phyloP scores from a whole-genome alignment of 2,888 invertebrate species.

The Temnothorax unifasciatus region DNA sequence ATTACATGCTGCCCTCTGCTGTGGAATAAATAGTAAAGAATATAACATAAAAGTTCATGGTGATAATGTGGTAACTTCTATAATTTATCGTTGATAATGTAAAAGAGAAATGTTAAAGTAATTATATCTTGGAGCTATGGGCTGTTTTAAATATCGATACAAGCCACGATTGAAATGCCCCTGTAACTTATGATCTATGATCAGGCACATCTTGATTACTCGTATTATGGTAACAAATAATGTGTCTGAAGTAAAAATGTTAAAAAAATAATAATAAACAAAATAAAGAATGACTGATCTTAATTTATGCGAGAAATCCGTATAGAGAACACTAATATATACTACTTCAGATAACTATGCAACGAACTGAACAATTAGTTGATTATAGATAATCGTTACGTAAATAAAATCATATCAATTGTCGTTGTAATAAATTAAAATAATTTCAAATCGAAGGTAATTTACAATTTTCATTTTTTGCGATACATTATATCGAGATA shows the following conservation, averaged over 20 bases:
- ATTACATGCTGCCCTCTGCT: conserved; percentile 5
- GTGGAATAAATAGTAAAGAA: conserved; percentile 1
- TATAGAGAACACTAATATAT: conserved; percentile 45
- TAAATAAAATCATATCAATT: not conserved
- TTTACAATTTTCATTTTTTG: conserved; percentile 22
- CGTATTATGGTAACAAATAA: conserved; percentile 63
- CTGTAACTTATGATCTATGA: conserved; percentile 71
- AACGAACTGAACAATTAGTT: conserved; percentile 24
- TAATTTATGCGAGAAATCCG: conserved; percentile 62
- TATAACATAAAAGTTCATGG: conserved; percentile 5
- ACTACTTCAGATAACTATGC: conserved; percentile 25
- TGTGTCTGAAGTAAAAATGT: conserved; percentile 54
- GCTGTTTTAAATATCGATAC: conserved; percentile 60
- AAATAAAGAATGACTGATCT: conserved; percentile 54
- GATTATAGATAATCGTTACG: not conserved
- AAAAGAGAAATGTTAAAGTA: conserved; percentile 49
- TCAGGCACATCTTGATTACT: conserved; percentile 74
- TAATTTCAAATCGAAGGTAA: conserved; percentile 24
- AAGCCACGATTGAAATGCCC: conserved; percentile 70
- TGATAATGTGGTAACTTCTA: conserved; percentile 12
- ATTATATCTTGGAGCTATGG: conserved; percentile 59
- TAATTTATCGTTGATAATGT: conserved; percentile 21
- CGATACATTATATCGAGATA: not conserved
- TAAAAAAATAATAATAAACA: conserved; percentile 34
- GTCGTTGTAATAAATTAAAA: conserved; percentile 28